Percentiles rank a stretch among this genome's conserved stretches.
phyloP scores from a whole-genome alignment of 1,140 invertebrate genomes.

The Meloidogyne exigua region DNA sequence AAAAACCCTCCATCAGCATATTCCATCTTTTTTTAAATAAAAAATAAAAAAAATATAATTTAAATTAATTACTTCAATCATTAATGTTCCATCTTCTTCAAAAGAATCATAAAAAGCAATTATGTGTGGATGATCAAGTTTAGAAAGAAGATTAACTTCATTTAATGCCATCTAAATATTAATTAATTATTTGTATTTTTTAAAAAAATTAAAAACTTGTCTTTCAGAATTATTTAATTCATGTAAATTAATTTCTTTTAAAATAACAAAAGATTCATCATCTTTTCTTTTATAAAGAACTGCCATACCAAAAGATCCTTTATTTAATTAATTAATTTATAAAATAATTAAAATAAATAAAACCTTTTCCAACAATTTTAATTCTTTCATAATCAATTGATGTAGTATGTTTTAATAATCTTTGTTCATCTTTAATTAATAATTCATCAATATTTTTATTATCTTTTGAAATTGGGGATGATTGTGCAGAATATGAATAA shows the following conservation, averaged over 20 bases:
- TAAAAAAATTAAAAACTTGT: conserved; percentile 64
- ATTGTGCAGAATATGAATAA: conserved; percentile 11
- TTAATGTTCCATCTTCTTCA: conserved; percentile 73
- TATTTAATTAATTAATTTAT: neutral
- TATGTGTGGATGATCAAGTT: conserved; percentile 76
- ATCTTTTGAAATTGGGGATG: conserved; percentile 11
- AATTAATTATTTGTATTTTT: neutral
- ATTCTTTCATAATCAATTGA: conserved; percentile 44
- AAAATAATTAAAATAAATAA: neutral
- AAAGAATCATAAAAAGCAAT: conserved; percentile 76
- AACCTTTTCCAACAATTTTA: conserved; percentile 40
- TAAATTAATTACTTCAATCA: conserved; percentile 71
- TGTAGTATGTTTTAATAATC: conserved; percentile 19
- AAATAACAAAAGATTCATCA: conserved; percentile 73
- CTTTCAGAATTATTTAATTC: conserved; percentile 73
- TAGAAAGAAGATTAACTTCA: conserved; percentile 74
- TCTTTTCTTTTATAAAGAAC: conserved; percentile 72
- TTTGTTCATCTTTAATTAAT: neutral
- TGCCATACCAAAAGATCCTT: conserved; percentile 75
- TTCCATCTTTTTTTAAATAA: conserved; percentile 69
- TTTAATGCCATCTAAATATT: conserved; percentile 71
- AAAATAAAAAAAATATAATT: neutral
- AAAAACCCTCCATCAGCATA: conserved; percentile 74
- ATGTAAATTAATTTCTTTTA: conserved; percentile 77
- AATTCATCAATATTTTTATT: neutral